phyloP scores from a whole-genome alignment of 2,888 invertebrate species.

The Drosophila pseudotakahashii region DNA sequence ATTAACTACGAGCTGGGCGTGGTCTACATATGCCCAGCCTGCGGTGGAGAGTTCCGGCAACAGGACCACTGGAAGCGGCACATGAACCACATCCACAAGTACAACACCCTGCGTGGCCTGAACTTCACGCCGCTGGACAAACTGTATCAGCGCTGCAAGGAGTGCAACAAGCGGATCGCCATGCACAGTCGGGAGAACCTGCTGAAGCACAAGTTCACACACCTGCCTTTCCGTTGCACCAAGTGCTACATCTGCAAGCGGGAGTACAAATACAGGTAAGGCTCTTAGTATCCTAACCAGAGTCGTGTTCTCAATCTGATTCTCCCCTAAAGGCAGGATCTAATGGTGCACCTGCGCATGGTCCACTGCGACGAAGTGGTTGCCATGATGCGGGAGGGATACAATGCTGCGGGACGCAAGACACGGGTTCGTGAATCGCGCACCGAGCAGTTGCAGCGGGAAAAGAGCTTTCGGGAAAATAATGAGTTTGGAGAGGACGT shows the following conservation, averaged over 20 bases:
- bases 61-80: slow-evolving; percentile 81
- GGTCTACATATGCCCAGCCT: slow-evolving; percentile 80
- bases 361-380: slow-evolving; percentile 78
- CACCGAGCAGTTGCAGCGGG: slow-evolving; percentile 37
- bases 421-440: slow-evolving; percentile 69
- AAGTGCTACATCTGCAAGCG: slow-evolving; percentile 79
- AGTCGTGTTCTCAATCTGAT: not conserved
- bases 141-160: slow-evolving; percentile 78
- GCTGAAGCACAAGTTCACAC: slow-evolving; percentile 81
- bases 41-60: slow-evolving; percentile 73
- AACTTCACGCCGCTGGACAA: slow-evolving; percentile 80
- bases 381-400: slow-evolving; percentile 59
- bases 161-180: slow-evolving; percentile 80
- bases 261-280: slow-evolving; percentile 75
- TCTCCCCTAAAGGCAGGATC: slow-evolving; percentile 64
- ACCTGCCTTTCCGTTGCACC: slow-evolving; percentile 79
- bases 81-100: slow-evolving; percentile 76
- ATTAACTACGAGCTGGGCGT: slow-evolving; percentile 80
- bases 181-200: slow-evolving; percentile 82
- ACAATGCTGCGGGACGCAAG: slow-evolving; percentile 60
- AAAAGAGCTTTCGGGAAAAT: slow-evolving; percentile 12
- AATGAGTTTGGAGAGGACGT: slow-evolving; percentile 21
- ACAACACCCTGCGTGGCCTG: slow-evolving; percentile 77
- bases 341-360: slow-evolving; percentile 81
- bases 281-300: no score